These are phyloP conservation scores for Mus spretus DNA, from an alignment of 2,797 vertebrate species.

Conservation along the genomic window DNA sequence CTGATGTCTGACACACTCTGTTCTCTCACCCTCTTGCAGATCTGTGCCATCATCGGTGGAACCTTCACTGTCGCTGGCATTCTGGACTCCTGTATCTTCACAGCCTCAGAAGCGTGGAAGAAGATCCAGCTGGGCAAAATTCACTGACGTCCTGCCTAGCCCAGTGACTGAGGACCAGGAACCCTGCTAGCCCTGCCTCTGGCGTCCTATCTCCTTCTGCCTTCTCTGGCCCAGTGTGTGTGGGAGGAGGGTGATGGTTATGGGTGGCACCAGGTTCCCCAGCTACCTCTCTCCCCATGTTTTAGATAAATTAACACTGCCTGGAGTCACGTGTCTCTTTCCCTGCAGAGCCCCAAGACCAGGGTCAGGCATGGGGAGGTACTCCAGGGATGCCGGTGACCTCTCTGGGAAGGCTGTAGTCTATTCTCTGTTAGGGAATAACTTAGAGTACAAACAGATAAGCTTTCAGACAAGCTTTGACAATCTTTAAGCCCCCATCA, in stretches of 20 bases:
- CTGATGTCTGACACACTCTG: constrained; percentile 41
- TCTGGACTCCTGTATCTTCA: constrained; percentile 99
- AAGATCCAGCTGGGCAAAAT: constrained; percentile 99
- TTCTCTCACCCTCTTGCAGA: constrained; percentile 88
- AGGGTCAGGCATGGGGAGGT: not conserved
- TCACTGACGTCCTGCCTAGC: constrained; percentile 86
- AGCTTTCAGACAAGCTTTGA: constrained; percentile 67
- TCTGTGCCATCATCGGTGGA: constrained; percentile 98
- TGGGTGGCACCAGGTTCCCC: constrained; percentile 77
- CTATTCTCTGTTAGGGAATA: constrained; percentile 7
- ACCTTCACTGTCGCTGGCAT: constrained; percentile 99
- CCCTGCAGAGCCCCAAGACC: constrained; percentile 67
- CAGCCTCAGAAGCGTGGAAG: constrained; percentile 99
- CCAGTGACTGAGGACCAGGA: constrained; percentile 72
- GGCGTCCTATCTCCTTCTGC: constrained; percentile 78
- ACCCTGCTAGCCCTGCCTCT: constrained; percentile 79
- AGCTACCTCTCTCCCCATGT: constrained; percentile 84
- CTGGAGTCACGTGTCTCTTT: constrained; percentile 78
- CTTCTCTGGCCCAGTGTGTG: constrained; percentile 81
- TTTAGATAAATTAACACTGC: constrained; percentile 83
- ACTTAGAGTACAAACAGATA: not conserved
- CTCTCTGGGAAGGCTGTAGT: not conserved
- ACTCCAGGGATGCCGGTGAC: not conserved
- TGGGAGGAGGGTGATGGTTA: constrained; percentile 55
- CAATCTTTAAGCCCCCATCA: constrained; percentile 71